phyloP scores from a whole-genome alignment of 2,113 vertebrate species.

The Stictonetta naevosa region DNA sequence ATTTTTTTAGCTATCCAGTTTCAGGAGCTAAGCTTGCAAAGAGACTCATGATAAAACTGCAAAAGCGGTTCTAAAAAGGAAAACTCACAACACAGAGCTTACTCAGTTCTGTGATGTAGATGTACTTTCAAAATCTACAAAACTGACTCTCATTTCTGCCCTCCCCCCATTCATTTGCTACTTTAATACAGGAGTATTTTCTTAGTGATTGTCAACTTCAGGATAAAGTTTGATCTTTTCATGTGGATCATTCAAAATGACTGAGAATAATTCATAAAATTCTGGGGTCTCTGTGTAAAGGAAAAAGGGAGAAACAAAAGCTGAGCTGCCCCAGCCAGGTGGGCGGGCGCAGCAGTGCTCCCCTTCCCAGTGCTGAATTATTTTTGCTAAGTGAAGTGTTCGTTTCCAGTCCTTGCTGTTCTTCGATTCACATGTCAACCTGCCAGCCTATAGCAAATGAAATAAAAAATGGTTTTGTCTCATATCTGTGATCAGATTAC shows the following conservation, averaged over 20 bases:
- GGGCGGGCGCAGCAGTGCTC: neutral
- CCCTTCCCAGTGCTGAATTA: neutral
- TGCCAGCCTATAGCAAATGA: neutral
- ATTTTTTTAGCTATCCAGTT: neutral
- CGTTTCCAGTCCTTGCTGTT: neutral
- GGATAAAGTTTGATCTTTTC: neutral
- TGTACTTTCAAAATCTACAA: neutral
- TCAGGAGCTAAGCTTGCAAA: neutral
- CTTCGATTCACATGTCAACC: neutral
- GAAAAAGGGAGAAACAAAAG: neutral
- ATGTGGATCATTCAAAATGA: neutral
- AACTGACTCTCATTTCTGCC: neutral
- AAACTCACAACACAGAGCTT: neutral
- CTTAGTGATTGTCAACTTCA: neutral
- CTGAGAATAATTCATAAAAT: neutral
- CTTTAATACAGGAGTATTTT: neutral
- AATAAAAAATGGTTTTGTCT: neutral
- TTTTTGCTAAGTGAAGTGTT: constrained; percentile 24
- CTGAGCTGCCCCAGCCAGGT: neutral
- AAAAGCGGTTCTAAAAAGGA: neutral
- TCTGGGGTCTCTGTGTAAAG: neutral
- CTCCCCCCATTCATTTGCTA: neutral
- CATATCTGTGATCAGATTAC: neutral
- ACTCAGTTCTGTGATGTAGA: neutral
- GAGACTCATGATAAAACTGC: neutral